Percentiles rank a stretch among this genome's conserved stretches.
Conservation (phyloP, 1,140 invertebrate species). For the Atta texana region DNA sequence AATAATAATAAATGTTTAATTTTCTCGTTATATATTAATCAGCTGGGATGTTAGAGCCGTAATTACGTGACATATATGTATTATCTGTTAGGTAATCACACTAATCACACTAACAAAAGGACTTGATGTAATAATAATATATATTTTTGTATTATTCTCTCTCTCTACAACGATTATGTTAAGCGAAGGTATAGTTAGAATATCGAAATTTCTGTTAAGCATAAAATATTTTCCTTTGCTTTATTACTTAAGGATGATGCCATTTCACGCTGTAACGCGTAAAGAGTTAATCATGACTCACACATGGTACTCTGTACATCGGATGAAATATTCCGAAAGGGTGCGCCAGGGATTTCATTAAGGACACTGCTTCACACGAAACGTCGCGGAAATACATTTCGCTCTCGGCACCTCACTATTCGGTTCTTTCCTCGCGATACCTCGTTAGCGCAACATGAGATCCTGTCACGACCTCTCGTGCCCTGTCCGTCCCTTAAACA, state of each 20-base stretch:
- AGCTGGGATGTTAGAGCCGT: constrained; percentile 4
- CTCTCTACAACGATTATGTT: background rate
- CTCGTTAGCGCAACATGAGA: constrained; percentile 82
- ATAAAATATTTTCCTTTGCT: background rate
- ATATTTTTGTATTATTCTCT: background rate
- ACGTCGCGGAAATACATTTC: constrained; percentile 48
- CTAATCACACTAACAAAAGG: constrained; percentile 8
- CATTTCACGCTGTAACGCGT: background rate
- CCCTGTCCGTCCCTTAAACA: constrained; percentile 43
- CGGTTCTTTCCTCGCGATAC: constrained; percentile 75
- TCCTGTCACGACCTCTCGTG: constrained; percentile 62
- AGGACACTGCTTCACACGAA: constrained; percentile 53
- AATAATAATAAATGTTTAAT: constrained; percentile 48
- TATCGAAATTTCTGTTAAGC: background rate
- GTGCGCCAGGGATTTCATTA: constrained; percentile 46
- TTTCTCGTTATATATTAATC: constrained; percentile 36
- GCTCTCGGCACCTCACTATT: constrained; percentile 67
- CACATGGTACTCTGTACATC: background rate
- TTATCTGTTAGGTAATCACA: constrained; percentile 21
- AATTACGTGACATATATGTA: constrained; percentile 34
- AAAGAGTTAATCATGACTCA: constrained; percentile 27
- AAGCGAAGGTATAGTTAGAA: background rate
- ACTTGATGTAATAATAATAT: constrained; percentile 13
- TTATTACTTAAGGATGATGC: background rate
- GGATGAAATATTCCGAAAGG: constrained; percentile 45